Evolutionary conservation across 2,113 vertebrate genomes (phyloP).

Genomic region (Puffinus mauretanicus): DNA sequence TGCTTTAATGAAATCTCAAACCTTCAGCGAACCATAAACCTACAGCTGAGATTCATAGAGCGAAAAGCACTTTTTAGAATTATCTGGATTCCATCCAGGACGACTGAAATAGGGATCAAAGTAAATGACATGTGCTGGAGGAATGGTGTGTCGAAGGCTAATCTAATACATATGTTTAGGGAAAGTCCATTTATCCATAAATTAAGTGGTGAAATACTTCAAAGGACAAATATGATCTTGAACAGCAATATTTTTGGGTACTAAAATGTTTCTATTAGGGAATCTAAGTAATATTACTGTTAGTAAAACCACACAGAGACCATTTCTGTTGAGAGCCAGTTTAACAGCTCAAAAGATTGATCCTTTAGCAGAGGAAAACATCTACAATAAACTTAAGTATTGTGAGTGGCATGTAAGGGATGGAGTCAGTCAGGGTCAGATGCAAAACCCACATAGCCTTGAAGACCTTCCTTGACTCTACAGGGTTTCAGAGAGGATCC

Average conservation of each 20-base stretch:
- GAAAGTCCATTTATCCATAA: slow-evolving; percentile 64
- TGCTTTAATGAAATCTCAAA: slow-evolving; percentile 50
- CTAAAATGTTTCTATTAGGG: slow-evolving; percentile 58
- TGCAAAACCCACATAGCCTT: background rate
- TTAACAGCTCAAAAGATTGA: slow-evolving; percentile 17
- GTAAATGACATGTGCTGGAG: slow-evolving; percentile 60
- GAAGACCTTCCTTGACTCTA: background rate
- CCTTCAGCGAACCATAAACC: slow-evolving; percentile 35
- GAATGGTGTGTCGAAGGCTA: slow-evolving; percentile 59
- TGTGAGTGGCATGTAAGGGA: background rate
- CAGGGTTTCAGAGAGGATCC: background rate
- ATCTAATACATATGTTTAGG: slow-evolving; percentile 62
- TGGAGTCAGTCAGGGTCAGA: background rate
- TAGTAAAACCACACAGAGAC: slow-evolving; percentile 48
- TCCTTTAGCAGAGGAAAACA: slow-evolving; percentile 20
- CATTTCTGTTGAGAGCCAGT: slow-evolving; percentile 16
- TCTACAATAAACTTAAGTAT: background rate
- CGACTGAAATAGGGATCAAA: slow-evolving; percentile 56
- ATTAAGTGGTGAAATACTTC: slow-evolving; percentile 65
- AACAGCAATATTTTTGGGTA: slow-evolving; percentile 46
- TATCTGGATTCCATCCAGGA: slow-evolving; percentile 60
- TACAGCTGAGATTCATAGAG: slow-evolving; percentile 59
- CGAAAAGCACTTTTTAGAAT: slow-evolving; percentile 58
- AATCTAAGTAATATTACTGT: slow-evolving; percentile 36
- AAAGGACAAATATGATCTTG: slow-evolving; percentile 59